Percentiles rank a stretch among this genome's conserved stretches.
Conservation (phyloP, 1,140 invertebrate species). For the Drosophila grimshawi region DNA sequence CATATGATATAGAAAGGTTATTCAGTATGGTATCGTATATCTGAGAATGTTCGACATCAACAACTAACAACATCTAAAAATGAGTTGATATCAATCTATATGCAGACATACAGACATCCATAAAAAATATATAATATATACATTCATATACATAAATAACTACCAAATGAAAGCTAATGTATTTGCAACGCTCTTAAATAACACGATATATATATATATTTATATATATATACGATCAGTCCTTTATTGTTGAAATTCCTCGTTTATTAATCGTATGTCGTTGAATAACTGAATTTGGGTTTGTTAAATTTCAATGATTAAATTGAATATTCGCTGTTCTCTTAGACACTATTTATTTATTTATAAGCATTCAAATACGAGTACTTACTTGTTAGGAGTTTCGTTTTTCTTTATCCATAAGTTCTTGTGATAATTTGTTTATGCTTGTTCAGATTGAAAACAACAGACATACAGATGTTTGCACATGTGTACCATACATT, state of each 20-base stretch:
- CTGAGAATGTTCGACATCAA: constrained; percentile 14
- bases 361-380: constrained; percentile 14
- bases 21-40: constrained; percentile 1
- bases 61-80: constrained; percentile 1
- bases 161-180: not conserved
- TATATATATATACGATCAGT: not conserved
- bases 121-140: constrained; percentile 5
- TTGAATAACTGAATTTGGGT: constrained; percentile 19
- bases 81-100: constrained; percentile 4
- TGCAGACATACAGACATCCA: not conserved
- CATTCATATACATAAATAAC: constrained; percentile 13
- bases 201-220: not conserved
- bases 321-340: constrained; percentile 23
- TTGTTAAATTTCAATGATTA: constrained; percentile 44
- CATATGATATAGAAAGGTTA: constrained; percentile 27
- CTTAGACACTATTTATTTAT: constrained; percentile 11
- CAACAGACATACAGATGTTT: not conserved
- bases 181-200: constrained; percentile 2
- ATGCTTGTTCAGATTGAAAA: constrained; percentile 34
- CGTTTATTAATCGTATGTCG: constrained; percentile 23
- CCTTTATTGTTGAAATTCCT: constrained; percentile 32
- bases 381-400: constrained; percentile 48
- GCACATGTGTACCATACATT: not conserved
- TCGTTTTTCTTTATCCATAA: constrained; percentile 43
- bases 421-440: constrained; percentile 60